A percentile compares a stretch with the other conserved stretches of the same genome.
These are phyloP conservation scores for Pholis gunnellus DNA, from an alignment of 2,113 vertebrate genomes.

Conservation along the genomic window DNA sequence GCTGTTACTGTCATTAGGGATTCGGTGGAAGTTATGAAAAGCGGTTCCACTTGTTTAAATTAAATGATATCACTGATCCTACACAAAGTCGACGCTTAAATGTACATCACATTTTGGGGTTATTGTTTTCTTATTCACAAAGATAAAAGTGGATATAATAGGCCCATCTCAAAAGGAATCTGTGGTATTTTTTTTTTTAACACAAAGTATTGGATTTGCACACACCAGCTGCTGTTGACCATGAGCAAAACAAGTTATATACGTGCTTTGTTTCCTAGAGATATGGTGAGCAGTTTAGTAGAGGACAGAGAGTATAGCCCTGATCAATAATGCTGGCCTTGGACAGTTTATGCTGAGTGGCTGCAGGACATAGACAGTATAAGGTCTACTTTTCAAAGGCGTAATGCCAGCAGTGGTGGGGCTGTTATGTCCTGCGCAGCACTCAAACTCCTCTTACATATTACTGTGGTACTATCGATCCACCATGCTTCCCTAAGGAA, in stretches of 20 bases:
- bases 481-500: background rate
- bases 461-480: conserved; percentile 38
- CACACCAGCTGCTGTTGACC: background rate
- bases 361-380: background rate
- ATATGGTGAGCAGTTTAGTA: background rate
- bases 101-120: no score
- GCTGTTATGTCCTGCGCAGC: background rate
- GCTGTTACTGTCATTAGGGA: background rate
- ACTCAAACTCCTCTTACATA: conserved; percentile 36
- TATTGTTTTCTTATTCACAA: background rate
- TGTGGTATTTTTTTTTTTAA: background rate
- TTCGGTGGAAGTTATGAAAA: background rate
- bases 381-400: conserved; percentile 21
- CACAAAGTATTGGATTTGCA: background rate
- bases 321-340: background rate
- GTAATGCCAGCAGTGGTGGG: background rate
- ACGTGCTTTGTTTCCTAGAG: background rate
- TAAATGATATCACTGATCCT: background rate
- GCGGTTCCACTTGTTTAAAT: background rate
- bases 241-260: background rate
- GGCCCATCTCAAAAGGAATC: no score
- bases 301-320: background rate
- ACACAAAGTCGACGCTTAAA: background rate
- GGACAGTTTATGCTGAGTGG: background rate
- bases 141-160: background rate